Evolutionary conservation across 2,797 vertebrate species (phyloP).

Genomic region (Hafferia zeledoni): DNA sequence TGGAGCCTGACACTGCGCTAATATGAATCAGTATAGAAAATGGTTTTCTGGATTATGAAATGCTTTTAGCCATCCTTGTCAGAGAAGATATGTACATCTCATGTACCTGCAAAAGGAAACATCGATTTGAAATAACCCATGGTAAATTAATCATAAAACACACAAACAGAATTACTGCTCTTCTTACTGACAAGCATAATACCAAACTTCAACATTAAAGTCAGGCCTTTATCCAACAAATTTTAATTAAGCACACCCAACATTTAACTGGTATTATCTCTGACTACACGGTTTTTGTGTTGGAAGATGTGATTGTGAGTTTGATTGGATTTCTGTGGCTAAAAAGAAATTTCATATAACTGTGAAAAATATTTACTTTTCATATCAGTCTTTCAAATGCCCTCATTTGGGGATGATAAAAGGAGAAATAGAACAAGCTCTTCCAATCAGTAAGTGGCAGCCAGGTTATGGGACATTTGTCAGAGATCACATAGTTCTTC

Average conservation of each 20-base stretch:
- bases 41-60: not conserved
- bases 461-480: not conserved
- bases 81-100: not conserved
- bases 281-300: not conserved
- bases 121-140: not conserved
- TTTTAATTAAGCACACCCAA: not conserved
- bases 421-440: not conserved
- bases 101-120: not conserved
- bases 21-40: not conserved
- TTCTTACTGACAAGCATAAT: not conserved
- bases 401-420: not conserved
- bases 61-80: not conserved
- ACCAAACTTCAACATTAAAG: not conserved
- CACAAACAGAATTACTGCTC: not conserved
- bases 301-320: not conserved
- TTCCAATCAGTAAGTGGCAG: not conserved
- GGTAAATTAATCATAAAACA: not conserved
- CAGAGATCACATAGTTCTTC: not conserved
- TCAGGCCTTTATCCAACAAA: not conserved
- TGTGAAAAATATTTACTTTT: not conserved
- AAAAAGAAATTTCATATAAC: not conserved
- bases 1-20: fast-evolving
- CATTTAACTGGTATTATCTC: not conserved
- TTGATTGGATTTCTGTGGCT: not conserved
- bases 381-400: not conserved